Evolutionary conservation across 2,797 vertebrate genomes (phyloP), one percentile per base, ranked within the genome.

Genomic region (Cryptoprocta ferox): DNA sequence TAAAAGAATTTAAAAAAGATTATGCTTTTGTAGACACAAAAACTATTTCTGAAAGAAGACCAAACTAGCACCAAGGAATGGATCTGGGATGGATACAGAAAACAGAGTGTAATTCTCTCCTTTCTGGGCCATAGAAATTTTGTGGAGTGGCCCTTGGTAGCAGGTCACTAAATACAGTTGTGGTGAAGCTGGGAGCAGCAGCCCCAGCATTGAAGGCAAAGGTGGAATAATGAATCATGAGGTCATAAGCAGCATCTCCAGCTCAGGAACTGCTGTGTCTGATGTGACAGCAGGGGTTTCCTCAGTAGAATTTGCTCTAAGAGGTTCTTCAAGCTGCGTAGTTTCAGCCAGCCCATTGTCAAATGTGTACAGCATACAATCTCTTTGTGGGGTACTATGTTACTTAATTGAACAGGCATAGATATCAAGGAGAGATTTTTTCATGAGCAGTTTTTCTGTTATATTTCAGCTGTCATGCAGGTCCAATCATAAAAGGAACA

Each of bases 31-130:
- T 32, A 91, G 37, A 63, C 2, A 78, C 6, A 66, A 63, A 90
- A 88, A 68, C 66, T 83, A 16, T 82, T 94, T 94, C 63, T 94
- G 66, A 96, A 89, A 95, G 28, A n/a, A 93, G 28, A 53, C 32
- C 14, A 85, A 89, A 88, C 68, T 75, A n/a, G 14, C 26, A 59
- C 32, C 30, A 26, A 92, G 18, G 45, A 91, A 37, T 59, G 30
- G 37, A 70, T 14, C 42, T 79, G 8, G 39, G 32, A 71, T 79
- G 82, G 24, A 50, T 53, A 32, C 21, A 84, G 48, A 82, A 86
- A 92, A 48, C 24, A 76, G n/a, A 75, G n/a, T 15, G 3, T 92
- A 63, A 81, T 84, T 76, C 45, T 75, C 24, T 18, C 15, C 12
- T 65, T 88, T 93, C 9, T 70, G 30, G 61, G 11, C 15, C 63